phyloP scores from a whole-genome alignment of 1,140 invertebrate genomes.

The Bombus confusus region DNA sequence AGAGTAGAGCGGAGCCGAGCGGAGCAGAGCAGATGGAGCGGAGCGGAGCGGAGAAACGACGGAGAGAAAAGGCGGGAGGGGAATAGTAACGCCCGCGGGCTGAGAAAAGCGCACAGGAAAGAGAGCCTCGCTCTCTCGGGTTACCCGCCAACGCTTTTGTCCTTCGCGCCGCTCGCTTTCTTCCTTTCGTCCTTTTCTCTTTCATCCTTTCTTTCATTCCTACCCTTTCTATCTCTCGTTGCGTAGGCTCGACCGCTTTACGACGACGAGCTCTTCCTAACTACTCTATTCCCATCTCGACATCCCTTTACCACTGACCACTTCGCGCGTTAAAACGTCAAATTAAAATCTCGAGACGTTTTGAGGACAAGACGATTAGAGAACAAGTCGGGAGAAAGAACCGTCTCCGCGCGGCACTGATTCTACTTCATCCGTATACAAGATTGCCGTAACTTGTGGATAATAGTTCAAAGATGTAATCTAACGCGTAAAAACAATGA shows the following conservation, averaged over 20 bases:
- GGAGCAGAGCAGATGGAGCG: background rate
- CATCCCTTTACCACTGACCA: constrained; percentile 54
- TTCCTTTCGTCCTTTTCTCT: constrained; percentile 9
- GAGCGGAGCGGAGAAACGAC: background rate
- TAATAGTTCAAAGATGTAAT: background rate
- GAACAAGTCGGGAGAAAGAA: background rate
- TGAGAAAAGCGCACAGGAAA: constrained; percentile 23
- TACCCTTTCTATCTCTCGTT: background rate
- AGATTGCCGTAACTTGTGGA: background rate
- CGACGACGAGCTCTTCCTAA: constrained; percentile 13
- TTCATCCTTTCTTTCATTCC: too few species aligned
- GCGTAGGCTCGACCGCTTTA: background rate
- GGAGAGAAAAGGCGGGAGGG: background rate
- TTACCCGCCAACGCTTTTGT: constrained; percentile 60
- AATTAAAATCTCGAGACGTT: constrained; percentile 72
- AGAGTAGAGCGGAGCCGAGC: background rate
- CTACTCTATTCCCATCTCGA: constrained; percentile 32
- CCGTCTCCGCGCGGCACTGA: constrained; percentile 18
- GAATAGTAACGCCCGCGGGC: background rate
- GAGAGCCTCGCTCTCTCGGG: constrained; percentile 46
- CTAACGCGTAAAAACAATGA: background rate
- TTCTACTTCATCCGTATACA: constrained; percentile 19
- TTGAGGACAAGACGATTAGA: constrained; percentile 55
- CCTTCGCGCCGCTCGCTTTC: constrained; percentile 34
- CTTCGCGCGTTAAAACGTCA: constrained; percentile 66